Base-by-base conservation (phyloP, 2,888 invertebrate genomes). In the Andrena chrysosceles region DNA sequence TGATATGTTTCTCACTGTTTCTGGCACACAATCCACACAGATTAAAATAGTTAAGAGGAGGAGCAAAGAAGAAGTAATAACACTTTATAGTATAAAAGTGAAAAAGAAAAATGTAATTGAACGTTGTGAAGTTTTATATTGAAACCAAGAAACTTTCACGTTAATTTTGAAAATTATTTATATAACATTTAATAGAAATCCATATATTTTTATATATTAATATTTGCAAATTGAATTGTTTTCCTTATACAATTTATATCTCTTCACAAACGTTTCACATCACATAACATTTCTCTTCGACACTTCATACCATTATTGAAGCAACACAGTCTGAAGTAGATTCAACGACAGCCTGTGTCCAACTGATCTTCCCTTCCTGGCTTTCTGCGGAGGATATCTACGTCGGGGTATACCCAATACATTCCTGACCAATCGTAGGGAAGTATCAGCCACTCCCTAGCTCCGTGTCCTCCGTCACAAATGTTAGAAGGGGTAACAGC, bases 381-480 rank as follows among this genome's bases (percentile, higher is more conserved):
- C 86, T 85, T 89, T 85, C 87, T 70, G 85, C 86, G 86, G 52
- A 82, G 88, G 87, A 85, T 77, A 81, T 76, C 81, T 81, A 81
- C 84, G 71, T 69, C 84, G 74, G 83, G 87, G 85, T 88, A 85
- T 88, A 85, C 81, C 81, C 85, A 76, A 82, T 72, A 81, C 59
- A 66, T 68, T 77, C 66, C 84, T 79, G 81, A 79, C 92, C 90
- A 92, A 91, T 90, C 85, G 84, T 85, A 71, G 84, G 66, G 86
- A 86, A 78, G 86, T 76, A 71, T 78, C 85, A 84, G 72, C 86
- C 90, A 89, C 92, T 90, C 92, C 92, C 90, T 85, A 70, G 85
- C 75, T 86, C 77, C 60, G 60, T 80, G 74, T 86, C 79, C 89
- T 89, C 88, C 84, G 77, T 85, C 88, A 89, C 90, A 89, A 89